These are phyloP conservation scores for Tenrec ecaudatus DNA, from an alignment of 2,113 vertebrate genomes.

Conservation along the genomic window DNA sequence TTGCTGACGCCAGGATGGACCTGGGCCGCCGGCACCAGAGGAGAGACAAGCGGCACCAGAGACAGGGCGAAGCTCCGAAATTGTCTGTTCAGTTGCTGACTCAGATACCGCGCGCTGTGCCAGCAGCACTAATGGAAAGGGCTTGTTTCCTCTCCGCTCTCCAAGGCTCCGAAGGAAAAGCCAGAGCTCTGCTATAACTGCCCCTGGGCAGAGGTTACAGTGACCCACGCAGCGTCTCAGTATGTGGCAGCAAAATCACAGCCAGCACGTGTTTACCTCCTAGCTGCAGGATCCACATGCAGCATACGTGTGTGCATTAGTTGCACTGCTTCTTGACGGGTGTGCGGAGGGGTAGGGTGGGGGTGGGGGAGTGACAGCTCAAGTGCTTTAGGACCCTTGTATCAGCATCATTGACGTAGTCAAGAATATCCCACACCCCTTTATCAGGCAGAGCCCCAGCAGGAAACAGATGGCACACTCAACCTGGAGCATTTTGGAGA, in stretches of 20 bases:
- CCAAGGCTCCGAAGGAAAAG: conserved; percentile 34
- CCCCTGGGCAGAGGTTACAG: neutral
- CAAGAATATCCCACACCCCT: neutral
- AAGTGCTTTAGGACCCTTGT: conserved; percentile 1
- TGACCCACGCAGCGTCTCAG: conserved; percentile 32
- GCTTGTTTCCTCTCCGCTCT: conserved; percentile 10
- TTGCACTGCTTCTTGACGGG: neutral
- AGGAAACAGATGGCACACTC: conserved; percentile 27
- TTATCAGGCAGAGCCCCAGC: neutral
- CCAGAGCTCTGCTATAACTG: neutral
- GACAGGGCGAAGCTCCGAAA: neutral
- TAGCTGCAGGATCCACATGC: neutral
- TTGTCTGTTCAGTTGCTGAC: conserved; percentile 36
- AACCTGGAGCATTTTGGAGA: neutral
- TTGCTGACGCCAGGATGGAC: conserved; percentile 19
- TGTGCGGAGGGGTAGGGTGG: neutral
- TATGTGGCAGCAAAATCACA: conserved; percentile 21
- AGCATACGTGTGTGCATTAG: neutral
- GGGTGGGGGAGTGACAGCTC: neutral
- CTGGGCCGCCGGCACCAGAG: neutral
- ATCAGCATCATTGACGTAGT: neutral
- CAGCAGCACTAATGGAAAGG: conserved; percentile 37
- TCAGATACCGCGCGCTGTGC: conserved; percentile 58
- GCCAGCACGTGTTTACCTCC: neutral
- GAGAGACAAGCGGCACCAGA: neutral